Base-by-base conservation (phyloP, 2,888 invertebrate species). In the Cephus pygmeus region DNA sequence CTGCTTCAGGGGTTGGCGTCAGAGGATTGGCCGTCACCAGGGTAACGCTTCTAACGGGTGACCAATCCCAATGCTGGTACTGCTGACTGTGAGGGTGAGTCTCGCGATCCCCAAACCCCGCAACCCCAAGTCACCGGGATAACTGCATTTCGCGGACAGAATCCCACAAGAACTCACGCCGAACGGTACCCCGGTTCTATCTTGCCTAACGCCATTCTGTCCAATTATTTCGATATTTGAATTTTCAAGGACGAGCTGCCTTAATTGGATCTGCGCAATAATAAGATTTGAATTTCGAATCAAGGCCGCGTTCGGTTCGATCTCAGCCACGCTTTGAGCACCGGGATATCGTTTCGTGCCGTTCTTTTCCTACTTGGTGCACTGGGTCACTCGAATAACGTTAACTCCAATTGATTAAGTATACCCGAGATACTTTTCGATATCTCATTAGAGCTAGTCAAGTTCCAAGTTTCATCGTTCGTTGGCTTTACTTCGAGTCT, bases 111-210 rank as follows among this genome's bases (percentile, higher is more conserved):
- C 82, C 69, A 79, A 69, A 76, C 80, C 69, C 76, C 69, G 76
- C 74, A 73, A 76, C 77, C 86, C 88, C 86, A 84, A 88, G 88
- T 88, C 90, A 86, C 87, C 85, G 85, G 88, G 89, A 89, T 91
- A 90, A 91, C 90, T 91, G 88, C 90, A 90, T 91, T 91, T 90
- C 89, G 89, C 86, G 88, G 89, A 88, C 91, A 91, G 91, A 90
- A 90, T 90, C 90, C 89, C 89, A 89, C 89, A 90, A 90, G 91
- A 90, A 90, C 89, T 90, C 91, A 88, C 88, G 88, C 88, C 87
- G 90, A 90, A 83, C 89, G 87, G 88, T 87, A 74, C 33, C 15
- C 35, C 75, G 75, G 79, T 82, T 81, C 74, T 74, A 36, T 82
- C 81, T 79, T 81, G 80, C 81, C 80, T 85, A 81, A 80, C 83